phyloP scores from a whole-genome alignment of 1,140 invertebrate species.

The Drosophila virilis region DNA sequence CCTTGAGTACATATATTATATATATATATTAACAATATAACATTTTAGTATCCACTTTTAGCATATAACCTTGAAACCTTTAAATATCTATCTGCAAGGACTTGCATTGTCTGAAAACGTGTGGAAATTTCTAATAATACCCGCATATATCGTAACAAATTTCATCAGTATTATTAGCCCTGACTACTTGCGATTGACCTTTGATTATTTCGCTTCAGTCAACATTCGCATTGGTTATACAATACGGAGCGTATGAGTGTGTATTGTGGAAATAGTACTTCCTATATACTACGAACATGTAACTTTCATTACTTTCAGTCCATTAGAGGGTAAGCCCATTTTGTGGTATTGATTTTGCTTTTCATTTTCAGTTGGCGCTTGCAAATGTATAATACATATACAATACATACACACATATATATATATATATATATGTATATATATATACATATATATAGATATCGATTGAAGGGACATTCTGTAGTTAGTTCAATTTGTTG shows the following conservation, averaged over 20 bases:
- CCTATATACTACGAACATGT: background rate
- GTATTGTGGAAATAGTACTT: background rate
- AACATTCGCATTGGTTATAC: slow-evolving; percentile 16
- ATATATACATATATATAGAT: background rate
- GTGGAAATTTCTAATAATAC: background rate
- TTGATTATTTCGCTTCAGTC: slow-evolving; percentile 13
- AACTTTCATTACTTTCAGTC: slow-evolving; percentile 14
- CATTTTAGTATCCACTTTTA: too few species aligned
- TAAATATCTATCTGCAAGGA: background rate
- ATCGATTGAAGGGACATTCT: too few species aligned
- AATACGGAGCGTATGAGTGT: background rate
- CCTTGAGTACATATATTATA: too few species aligned
- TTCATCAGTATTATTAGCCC: slow-evolving; percentile 15
- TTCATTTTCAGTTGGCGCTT: slow-evolving; percentile 21
- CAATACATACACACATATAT: background rate
- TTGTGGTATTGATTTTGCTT: slow-evolving; percentile 59
- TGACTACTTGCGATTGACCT: slow-evolving; percentile 12
- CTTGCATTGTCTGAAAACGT: background rate
- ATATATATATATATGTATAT: background rate
- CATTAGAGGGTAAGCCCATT: background rate
- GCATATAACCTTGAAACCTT: too few species aligned
- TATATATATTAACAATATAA: too few species aligned
- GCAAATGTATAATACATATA: slow-evolving; percentile 1
- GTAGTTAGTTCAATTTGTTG: too few species aligned
- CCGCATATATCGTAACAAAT: background rate